These are phyloP conservation scores for Drosophila aff. DNA, from an alignment of 1,140 invertebrate species.

Conservation along the genomic window DNA sequence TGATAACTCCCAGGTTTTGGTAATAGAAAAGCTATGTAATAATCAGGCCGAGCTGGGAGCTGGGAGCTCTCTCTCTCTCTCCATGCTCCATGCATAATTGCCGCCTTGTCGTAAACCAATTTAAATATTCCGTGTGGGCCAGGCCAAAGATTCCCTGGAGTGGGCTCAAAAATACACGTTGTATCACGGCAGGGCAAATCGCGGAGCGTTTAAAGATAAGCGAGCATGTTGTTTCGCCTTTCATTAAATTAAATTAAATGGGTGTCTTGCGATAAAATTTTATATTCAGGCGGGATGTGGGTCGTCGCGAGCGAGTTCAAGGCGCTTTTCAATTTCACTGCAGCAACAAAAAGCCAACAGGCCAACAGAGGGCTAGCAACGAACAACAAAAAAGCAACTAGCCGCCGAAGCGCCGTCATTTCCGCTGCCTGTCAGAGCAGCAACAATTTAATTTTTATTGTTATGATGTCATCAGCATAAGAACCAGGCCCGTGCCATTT, in stretches of 20 bases:
- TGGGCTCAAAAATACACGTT: conserved; percentile 16
- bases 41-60: neutral
- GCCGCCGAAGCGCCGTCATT: conserved; percentile 54
- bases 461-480: conserved; percentile 68
- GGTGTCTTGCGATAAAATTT: conserved; percentile 63
- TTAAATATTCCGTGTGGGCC: conserved; percentile 45
- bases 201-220: conserved; percentile 56
- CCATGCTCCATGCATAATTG: conserved; percentile 26
- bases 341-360: conserved; percentile 33
- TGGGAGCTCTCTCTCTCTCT: too few relatives aligned
- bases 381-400: conserved; percentile 26
- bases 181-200: conserved; percentile 44
- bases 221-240: conserved; percentile 53
- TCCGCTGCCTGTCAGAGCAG: conserved; percentile 55
- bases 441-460: conserved; percentile 69
- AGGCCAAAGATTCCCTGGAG: conserved; percentile 10
- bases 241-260: conserved; percentile 64
- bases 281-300: conserved; percentile 38
- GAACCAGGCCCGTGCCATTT: conserved; percentile 48
- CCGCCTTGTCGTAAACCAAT: conserved; percentile 34
- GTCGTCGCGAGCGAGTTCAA: conserved; percentile 38
- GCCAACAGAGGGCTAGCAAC: neutral
- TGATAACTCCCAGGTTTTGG: conserved; percentile 13
- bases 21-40: conserved; percentile 20
- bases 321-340: conserved; percentile 53